These are phyloP conservation scores for Labeo rohita DNA, from an alignment of 2,113 vertebrate genomes.

Conservation along the genomic window DNA sequence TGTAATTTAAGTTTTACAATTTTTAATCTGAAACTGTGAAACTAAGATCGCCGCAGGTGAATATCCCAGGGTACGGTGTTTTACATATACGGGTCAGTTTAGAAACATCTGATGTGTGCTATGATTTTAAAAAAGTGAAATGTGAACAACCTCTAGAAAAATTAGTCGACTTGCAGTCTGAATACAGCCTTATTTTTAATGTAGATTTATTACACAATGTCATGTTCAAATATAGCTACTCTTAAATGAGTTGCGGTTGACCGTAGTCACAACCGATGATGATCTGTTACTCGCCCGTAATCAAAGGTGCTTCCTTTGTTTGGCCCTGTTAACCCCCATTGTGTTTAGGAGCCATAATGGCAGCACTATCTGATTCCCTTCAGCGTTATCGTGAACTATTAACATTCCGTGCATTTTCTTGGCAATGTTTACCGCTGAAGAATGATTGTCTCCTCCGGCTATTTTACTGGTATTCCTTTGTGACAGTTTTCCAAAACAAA, in stretches of 20 bases:
- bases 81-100: neutral
- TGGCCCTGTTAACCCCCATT: neutral
- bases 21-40: neutral
- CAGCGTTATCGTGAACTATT: constrained; percentile 35
- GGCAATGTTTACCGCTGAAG: constrained; percentile 12
- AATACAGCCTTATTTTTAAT: neutral
- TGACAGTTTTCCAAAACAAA: constrained; percentile 16
- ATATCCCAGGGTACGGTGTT: neutral
- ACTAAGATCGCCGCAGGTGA: neutral
- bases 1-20: no score
- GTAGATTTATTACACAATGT: neutral
- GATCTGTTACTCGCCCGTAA: neutral
- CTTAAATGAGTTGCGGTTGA: neutral
- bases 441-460: constrained; percentile 2
- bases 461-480: constrained; percentile 13
- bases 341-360: constrained; percentile 36
- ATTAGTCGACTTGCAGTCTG: neutral
- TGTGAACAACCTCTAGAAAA: neutral
- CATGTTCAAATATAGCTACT: neutral
- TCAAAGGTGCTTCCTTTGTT: constrained; percentile 27
- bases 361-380: neutral
- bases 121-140: neutral
- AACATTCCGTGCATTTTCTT: constrained; percentile 49
- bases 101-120: neutral
- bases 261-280: neutral